Evolutionary conservation across 2,797 vertebrate genomes (phyloP).

Genomic region (Nothura maculosa): DNA sequence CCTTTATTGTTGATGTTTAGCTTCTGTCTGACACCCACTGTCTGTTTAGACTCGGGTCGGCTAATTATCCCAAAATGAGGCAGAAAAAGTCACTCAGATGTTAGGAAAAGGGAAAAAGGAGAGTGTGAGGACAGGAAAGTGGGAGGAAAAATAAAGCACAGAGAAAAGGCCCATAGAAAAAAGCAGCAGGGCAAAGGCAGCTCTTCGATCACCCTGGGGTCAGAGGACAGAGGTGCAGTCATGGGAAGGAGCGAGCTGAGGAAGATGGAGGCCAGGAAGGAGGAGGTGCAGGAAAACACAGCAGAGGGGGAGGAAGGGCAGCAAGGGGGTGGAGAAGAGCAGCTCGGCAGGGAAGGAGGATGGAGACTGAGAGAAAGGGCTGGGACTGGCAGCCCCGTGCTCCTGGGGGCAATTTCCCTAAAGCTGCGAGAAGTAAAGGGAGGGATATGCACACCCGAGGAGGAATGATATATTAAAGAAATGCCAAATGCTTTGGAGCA

Average conservation of each 20-base stretch:
- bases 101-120: neutral
- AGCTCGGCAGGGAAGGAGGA: neutral
- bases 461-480: neutral
- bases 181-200: neutral
- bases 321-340: neutral
- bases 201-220: neutral
- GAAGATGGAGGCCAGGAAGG: neutral
- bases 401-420: neutral
- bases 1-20: fast-evolving
- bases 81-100: neutral
- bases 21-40: neutral
- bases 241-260: neutral
- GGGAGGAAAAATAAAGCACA: neutral
- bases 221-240: slow-evolving; percentile 10
- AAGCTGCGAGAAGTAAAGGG: neutral
- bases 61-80: neutral
- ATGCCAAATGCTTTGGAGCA: neutral
- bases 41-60: neutral
- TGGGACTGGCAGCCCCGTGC: neutral
- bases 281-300: neutral
- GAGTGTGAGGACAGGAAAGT: neutral
- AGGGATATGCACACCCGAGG: neutral
- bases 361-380: neutral
- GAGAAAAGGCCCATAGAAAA: neutral
- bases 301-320: neutral